Conservation (phyloP, 1,140 invertebrate species). For the Drosophila truncata region DNA sequence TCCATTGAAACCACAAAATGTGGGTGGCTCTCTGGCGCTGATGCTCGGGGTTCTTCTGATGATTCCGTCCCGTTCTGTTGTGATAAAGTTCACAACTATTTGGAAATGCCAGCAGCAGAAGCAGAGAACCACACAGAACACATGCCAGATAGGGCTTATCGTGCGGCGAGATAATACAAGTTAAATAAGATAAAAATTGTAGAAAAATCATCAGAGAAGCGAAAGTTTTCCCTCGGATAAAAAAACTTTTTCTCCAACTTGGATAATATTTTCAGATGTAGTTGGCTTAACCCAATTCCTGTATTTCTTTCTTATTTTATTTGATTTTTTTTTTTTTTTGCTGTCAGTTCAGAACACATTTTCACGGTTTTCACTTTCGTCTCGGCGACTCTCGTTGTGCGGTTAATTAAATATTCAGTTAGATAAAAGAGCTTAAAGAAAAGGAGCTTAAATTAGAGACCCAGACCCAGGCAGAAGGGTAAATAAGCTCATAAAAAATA, state of each 20-base stretch:
- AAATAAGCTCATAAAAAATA: slow-evolving; percentile 82
- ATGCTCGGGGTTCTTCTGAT: slow-evolving; percentile 1
- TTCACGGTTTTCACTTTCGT: slow-evolving; percentile 45
- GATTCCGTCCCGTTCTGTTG: slow-evolving; percentile 42
- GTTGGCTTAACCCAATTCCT: slow-evolving; percentile 59
- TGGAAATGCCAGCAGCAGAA: slow-evolving; percentile 67
- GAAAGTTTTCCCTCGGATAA: slow-evolving; percentile 32
- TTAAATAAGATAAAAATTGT: slow-evolving; percentile 74
- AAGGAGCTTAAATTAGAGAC: slow-evolving; percentile 66
- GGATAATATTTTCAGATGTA: slow-evolving; percentile 51
- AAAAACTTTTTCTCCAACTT: slow-evolving; percentile 32
- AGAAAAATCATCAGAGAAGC: slow-evolving; percentile 20
- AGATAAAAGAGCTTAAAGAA: slow-evolving; percentile 77
- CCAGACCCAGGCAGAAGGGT: slow-evolving; percentile 53
- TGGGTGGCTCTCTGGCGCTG: slow-evolving; percentile 32
- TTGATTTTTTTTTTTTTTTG: neutral
- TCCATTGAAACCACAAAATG: slow-evolving; percentile 49
- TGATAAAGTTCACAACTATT: slow-evolving; percentile 77
- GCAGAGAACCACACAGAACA: slow-evolving; percentile 49
- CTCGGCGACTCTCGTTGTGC: slow-evolving; percentile 48
- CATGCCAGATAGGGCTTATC: slow-evolving; percentile 77
- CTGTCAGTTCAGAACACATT: slow-evolving; percentile 30
- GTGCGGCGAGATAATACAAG: slow-evolving; percentile 65
- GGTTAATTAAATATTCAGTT: slow-evolving; percentile 80
- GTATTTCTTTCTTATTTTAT: slow-evolving; percentile 11